Percentiles rank a stretch among this genome's conserved stretches.
These are phyloP conservation scores for Augiades crinisus DNA, from an alignment of 2,888 invertebrate species.

Conservation along the genomic window DNA sequence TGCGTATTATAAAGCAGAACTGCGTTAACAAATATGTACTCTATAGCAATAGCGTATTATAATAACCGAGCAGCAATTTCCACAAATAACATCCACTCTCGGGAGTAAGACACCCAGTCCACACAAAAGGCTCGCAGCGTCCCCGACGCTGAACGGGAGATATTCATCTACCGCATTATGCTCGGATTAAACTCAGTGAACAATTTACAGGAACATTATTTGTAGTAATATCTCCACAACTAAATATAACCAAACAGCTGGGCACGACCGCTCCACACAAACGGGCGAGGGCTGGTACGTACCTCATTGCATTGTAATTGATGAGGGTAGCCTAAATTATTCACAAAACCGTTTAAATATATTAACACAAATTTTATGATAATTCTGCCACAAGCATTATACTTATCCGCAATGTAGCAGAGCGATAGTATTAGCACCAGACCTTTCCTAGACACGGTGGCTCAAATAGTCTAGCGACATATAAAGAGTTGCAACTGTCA, in stretches of 20 bases:
- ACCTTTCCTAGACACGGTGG: too few relatives aligned
- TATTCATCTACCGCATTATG: constrained; percentile 68
- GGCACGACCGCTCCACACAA: neutral
- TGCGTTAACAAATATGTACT: neutral
- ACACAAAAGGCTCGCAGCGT: neutral
- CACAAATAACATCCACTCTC: too few relatives aligned
- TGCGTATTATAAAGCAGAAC: too few relatives aligned
- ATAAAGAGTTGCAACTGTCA: too few relatives aligned
- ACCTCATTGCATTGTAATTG: neutral
- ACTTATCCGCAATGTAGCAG: too few relatives aligned
- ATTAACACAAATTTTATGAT: neutral
- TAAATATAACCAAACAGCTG: neutral
- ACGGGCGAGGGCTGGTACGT: neutral
- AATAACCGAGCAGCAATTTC: neutral
- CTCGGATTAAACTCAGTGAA: constrained; percentile 53
- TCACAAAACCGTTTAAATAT: neutral
- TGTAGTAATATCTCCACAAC: neutral
- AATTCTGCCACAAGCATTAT: too few relatives aligned
- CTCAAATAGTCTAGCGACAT: too few relatives aligned
- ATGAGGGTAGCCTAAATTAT: neutral
- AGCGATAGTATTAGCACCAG: too few relatives aligned
- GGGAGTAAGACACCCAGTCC: neutral
- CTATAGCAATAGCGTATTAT: neutral
- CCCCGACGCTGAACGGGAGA: constrained; percentile 39
- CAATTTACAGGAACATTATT: neutral